phyloP scores from a whole-genome alignment of 1,140 invertebrate genomes.

The Drosophila kurseongensis region DNA sequence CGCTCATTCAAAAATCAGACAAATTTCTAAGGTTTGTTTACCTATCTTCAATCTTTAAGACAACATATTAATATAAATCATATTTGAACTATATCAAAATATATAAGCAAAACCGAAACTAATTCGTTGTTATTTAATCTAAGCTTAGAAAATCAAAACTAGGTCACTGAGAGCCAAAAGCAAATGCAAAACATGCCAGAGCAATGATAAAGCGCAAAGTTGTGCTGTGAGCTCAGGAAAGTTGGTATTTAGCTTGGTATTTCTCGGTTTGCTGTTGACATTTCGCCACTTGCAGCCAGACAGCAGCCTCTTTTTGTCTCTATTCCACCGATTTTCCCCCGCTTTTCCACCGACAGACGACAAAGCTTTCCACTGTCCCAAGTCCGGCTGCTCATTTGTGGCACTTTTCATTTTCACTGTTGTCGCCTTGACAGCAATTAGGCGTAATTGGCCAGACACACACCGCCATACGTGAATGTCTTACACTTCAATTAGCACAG shows the following conservation, averaged over 20 bases:
- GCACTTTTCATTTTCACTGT: conserved; percentile 55
- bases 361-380: conserved; percentile 51
- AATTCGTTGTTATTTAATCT: not conserved
- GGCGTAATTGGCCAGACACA: conserved; percentile 61
- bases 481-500: conserved; percentile 61
- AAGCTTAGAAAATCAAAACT: not conserved
- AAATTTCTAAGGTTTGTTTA: too few species aligned
- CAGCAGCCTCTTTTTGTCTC: not conserved
- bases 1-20: too few species aligned
- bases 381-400: conserved; percentile 53
- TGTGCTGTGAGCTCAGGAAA: conserved; percentile 14
- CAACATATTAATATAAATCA: too few species aligned
- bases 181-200: conserved; percentile 8
- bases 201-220: not conserved
- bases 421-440: conserved; percentile 66
- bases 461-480: conserved; percentile 6
- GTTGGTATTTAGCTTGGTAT: conserved; percentile 38
- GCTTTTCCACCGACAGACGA: not conserved
- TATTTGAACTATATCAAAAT: too few species aligned
- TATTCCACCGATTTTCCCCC: not conserved
- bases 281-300: conserved; percentile 16
- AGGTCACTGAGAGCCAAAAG: not conserved
- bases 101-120: not conserved
- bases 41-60: too few species aligned
- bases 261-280: conserved; percentile 40